A percentile compares a stretch with the other conserved stretches of the same genome.
Evolutionary conservation across 2,113 vertebrate species (phyloP).

Genomic region (Chrysochloris asiatica): DNA sequence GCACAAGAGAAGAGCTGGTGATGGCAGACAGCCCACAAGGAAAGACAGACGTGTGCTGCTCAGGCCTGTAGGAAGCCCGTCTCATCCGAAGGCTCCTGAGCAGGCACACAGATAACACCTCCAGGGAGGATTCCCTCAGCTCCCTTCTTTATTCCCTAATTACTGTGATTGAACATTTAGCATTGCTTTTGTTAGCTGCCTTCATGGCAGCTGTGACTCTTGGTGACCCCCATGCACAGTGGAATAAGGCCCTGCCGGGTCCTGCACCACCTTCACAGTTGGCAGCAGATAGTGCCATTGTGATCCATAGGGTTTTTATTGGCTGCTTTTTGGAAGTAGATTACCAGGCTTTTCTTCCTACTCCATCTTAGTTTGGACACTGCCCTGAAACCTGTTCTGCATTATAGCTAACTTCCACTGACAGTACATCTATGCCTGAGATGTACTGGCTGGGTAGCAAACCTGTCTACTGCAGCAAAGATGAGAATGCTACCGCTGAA

Average conservation of each 20-base stretch:
- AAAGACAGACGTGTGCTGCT: background rate
- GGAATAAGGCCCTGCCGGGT: background rate
- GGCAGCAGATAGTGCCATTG: background rate
- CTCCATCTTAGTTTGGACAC: background rate
- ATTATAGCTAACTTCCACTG: background rate
- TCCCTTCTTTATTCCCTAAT: background rate
- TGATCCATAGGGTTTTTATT: background rate
- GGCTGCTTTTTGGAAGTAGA: background rate
- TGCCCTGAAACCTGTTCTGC: background rate
- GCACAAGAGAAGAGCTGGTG: slow-evolving; percentile 67
- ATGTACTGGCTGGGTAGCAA: background rate
- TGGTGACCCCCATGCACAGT: background rate
- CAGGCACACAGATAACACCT: background rate
- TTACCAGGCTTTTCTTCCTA: background rate
- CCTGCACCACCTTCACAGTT: background rate
- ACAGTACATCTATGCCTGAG: background rate
- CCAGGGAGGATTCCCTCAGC: background rate
- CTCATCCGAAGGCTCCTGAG: background rate
- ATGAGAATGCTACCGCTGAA: background rate
- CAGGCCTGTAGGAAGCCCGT: background rate
- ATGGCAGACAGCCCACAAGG: background rate
- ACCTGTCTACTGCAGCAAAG: background rate
- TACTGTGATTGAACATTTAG: background rate
- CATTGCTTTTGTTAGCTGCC: background rate
- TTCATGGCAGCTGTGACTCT: background rate